Conservation (phyloP, 2,113 vertebrate species). For the Jaculus jaculus region DNA sequence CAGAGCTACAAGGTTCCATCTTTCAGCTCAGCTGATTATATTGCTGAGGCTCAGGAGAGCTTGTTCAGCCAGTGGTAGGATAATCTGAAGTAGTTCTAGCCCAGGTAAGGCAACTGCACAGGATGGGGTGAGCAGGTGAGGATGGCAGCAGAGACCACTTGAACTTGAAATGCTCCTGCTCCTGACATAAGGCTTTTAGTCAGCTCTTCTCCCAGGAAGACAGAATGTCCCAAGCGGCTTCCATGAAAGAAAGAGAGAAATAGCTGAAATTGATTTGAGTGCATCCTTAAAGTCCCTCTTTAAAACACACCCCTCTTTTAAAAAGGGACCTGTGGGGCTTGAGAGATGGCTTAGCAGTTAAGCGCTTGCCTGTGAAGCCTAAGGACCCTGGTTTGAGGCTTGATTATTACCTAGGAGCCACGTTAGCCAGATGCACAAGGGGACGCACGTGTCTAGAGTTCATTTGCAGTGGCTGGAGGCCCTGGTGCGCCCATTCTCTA, state of each 20-base stretch:
- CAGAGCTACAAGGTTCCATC: background rate
- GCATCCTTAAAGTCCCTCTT: background rate
- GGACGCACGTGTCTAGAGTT: no score
- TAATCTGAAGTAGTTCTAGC: background rate
- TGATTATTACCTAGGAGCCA: no score
- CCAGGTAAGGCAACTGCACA: background rate
- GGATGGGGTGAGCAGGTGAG: no score
- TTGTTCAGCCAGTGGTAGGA: background rate
- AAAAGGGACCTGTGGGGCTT: no score
- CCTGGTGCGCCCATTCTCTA: no score
- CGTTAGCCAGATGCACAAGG: no score
- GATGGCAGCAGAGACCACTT: accelerated
- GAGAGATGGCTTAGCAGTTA: no score
- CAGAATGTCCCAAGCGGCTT: background rate
- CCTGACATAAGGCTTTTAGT: no score
- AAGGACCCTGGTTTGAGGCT: no score
- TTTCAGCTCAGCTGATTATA: background rate
- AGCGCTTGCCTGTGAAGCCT: no score
- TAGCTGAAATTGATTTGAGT: background rate
- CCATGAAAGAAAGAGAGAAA: background rate
- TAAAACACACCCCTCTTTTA: background rate
- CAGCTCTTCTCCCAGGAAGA: background rate
- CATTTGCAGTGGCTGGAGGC: no score
- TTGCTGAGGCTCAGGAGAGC: background rate
- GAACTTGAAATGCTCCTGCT: background rate